phyloP scores from a whole-genome alignment of 2,797 vertebrate species.

The Falco berigora region DNA sequence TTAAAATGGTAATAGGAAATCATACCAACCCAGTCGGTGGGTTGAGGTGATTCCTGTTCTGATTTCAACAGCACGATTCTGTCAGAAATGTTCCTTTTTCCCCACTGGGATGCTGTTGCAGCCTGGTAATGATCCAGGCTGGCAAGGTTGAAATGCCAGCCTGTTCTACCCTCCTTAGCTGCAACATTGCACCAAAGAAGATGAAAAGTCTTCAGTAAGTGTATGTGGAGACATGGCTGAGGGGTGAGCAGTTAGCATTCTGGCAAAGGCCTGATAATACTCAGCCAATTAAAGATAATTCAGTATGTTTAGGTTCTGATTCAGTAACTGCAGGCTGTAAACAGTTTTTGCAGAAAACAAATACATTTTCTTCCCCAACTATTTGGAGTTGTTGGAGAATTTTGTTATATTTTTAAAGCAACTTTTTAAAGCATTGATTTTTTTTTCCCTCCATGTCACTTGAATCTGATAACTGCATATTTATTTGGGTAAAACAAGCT shows the following conservation, averaged over 20 bases:
- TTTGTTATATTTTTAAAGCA: neutral
- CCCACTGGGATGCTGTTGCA: neutral
- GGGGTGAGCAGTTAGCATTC: neutral
- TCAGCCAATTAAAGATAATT: conserved; percentile 21
- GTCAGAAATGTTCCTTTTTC: neutral
- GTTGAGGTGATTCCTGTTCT: neutral
- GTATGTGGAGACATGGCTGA: neutral
- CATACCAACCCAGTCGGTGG: neutral
- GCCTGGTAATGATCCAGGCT: neutral
- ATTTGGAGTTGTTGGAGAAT: neutral
- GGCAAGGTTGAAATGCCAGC: neutral
- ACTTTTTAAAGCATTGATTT: neutral
- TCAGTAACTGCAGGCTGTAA: neutral
- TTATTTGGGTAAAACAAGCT: neutral
- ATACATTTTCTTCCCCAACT: neutral
- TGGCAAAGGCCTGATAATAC: neutral
- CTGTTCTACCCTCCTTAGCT: neutral
- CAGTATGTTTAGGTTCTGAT: neutral
- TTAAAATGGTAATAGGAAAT: neutral
- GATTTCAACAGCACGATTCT: neutral
- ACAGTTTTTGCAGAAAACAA: neutral
- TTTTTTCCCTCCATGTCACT: neutral
- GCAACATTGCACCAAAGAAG: neutral
- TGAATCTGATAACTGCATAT: neutral
- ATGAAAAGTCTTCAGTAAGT: neutral